Conservation (phyloP, 2,888 invertebrate genomes). For the Epinotia demarniana region DNA sequence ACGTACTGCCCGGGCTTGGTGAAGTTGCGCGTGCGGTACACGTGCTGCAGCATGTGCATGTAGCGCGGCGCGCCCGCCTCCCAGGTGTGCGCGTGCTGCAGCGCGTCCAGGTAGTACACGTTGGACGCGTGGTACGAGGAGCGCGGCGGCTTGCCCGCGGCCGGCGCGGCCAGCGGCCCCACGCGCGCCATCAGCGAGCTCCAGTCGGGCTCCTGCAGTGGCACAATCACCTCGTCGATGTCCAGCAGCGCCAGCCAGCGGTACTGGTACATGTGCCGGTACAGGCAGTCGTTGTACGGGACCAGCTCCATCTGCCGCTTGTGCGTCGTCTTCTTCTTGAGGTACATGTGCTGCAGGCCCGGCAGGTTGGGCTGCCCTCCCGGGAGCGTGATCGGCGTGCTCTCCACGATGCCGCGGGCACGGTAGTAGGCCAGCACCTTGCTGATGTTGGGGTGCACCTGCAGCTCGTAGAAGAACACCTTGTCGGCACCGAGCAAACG, state of each 20-base stretch:
- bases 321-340: slow-evolving; percentile 95
- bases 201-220: slow-evolving; percentile 90
- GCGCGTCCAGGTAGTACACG: slow-evolving; percentile 96
- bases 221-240: slow-evolving; percentile 98
- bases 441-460: slow-evolving; percentile 96
- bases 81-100: slow-evolving; percentile 91
- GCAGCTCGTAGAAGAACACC: slow-evolving; percentile 95
- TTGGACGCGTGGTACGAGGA: slow-evolving; percentile 95
- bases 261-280: slow-evolving; percentile 95
- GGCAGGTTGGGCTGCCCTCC: slow-evolving; percentile 96
- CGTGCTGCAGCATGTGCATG: slow-evolving; percentile 97
- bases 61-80: slow-evolving; percentile 92
- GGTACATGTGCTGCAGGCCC: slow-evolving; percentile 94
- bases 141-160: slow-evolving; percentile 81
- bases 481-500: slow-evolving; percentile 95
- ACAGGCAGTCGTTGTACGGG: slow-evolving; percentile 98
- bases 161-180: slow-evolving; percentile 86
- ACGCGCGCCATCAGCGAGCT: slow-evolving; percentile 90
- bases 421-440: slow-evolving; percentile 90
- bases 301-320: slow-evolving; percentile 97
- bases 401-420: slow-evolving; percentile 87
- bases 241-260: slow-evolving; percentile 96
- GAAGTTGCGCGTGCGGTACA: slow-evolving; percentile 94
- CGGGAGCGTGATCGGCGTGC: slow-evolving; percentile 92
- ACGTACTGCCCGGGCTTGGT: slow-evolving; percentile 97